Evolutionary conservation across 2,797 vertebrate species (phyloP), one percentile per base, ranked within the genome.

Genomic region (Mormyrus proboscirostris): DNA sequence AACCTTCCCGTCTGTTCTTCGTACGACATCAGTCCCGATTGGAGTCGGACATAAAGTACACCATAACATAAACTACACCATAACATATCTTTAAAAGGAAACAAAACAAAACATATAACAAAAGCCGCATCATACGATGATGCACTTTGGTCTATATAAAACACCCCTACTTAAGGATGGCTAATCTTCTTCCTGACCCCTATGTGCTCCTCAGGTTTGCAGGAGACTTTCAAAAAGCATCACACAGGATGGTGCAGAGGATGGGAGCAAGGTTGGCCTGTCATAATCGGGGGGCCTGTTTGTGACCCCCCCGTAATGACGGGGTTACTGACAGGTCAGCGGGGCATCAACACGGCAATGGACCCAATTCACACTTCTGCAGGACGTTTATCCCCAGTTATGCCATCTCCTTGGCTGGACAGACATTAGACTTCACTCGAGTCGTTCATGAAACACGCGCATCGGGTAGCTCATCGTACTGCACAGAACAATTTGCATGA

Each of bases 181-280:
- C 2, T 55, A n/a, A 89, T 76, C 49, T 41, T 9, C 33, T 59
- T 33, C 29, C 33, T 47, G 76, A 82, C 88, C 53, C 76, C 19
- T 83, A n/a, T 19, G 14, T 83, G 76, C 4, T 53, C 2, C 38
- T 83, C 2, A 1, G 53, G 33, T 57, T 38, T 10, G 1, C 73
- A 53, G 16, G 91, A 92, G 90, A 88, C 91, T 92, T 91, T 93
- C 93, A 94, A 93, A 93, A 93, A 93, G 90, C 91, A 62, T 85
- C 92, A 92, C 93, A 57, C 73, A 88, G 44, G 38, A 65, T 53
- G 62, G 85, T 38, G 25, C 29, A 73, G 38, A 33, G 90, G 90
- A 91, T 84, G 88, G 91, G 90, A 90, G 91, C 93, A 92, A 93
- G 14, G 16, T 94, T 94, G 89, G 90, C 90, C 86, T 92, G 91